Percentiles rank a stretch among this genome's conserved stretches.
These are phyloP conservation scores for Psittacula derbiana DNA, from an alignment of 2,797 vertebrate species.

Conservation along the genomic window DNA sequence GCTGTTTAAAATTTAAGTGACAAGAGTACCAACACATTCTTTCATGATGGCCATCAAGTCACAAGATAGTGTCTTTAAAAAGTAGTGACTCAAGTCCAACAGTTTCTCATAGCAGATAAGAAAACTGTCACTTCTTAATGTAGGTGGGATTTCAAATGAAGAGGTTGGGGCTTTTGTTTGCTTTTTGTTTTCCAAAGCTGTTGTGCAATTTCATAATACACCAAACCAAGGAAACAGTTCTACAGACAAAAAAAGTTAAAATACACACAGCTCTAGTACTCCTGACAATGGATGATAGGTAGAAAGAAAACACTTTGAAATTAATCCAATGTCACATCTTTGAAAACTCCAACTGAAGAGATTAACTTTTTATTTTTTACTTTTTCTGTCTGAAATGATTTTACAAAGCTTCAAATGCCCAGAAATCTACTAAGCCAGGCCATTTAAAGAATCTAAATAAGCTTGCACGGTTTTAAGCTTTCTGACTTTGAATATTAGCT, in stretches of 20 bases:
- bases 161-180: rapidly evolving
- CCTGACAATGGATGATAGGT: background rate
- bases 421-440: constrained; percentile 64
- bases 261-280: background rate
- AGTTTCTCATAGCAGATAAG: constrained; percentile 11
- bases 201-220: background rate
- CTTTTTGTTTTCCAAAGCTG: background rate
- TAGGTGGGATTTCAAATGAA: background rate
- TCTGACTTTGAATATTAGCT: constrained; percentile 71
- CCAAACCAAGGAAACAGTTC: background rate
- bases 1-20: background rate
- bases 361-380: constrained; percentile 25
- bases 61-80: background rate
- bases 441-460: constrained; percentile 72
- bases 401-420: constrained; percentile 65
- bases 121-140: background rate
- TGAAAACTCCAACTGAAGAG: constrained; percentile 51
- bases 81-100: background rate
- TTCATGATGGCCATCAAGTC: constrained; percentile 5
- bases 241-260: background rate
- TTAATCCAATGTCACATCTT: constrained; percentile 42
- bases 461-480: constrained; percentile 67
- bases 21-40: constrained; percentile 9
- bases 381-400: constrained; percentile 42
- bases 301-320: constrained; percentile 54